phyloP scores from a whole-genome alignment of 2,888 invertebrate genomes.

The Cantharis lateralis region DNA sequence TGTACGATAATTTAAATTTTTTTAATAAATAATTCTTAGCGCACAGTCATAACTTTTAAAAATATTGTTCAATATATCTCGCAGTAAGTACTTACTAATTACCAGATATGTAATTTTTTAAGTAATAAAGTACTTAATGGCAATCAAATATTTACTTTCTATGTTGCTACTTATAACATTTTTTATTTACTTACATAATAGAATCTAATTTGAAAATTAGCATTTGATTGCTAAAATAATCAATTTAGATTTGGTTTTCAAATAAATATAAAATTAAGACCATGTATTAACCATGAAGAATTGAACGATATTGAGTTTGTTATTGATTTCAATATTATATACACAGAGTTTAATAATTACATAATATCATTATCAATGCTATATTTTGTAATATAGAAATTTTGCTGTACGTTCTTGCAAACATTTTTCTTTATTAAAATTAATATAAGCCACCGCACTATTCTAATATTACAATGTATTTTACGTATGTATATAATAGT shows the following conservation, averaged over 20 bases:
- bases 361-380: background rate
- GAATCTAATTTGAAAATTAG: background rate
- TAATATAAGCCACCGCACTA: no score
- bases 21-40: no score
- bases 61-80: background rate
- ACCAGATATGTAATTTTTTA: background rate
- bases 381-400: background rate
- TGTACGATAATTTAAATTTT: no score
- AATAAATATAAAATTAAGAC: background rate
- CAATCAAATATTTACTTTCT: background rate
- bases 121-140: background rate
- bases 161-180: background rate
- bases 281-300: background rate
- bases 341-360: background rate
- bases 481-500: no score
- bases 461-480: no score
- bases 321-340: background rate
- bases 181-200: background rate
- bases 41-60: background rate
- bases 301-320: background rate
- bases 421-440: background rate
- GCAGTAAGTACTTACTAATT: background rate
- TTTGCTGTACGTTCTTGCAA: background rate
- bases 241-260: background rate
- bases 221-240: background rate